A percentile compares a stretch with the other conserved stretches of the same genome.
These are phyloP conservation scores for Argyresthia goedartella DNA, from an alignment of 2,888 invertebrate species.

Conservation along the genomic window DNA sequence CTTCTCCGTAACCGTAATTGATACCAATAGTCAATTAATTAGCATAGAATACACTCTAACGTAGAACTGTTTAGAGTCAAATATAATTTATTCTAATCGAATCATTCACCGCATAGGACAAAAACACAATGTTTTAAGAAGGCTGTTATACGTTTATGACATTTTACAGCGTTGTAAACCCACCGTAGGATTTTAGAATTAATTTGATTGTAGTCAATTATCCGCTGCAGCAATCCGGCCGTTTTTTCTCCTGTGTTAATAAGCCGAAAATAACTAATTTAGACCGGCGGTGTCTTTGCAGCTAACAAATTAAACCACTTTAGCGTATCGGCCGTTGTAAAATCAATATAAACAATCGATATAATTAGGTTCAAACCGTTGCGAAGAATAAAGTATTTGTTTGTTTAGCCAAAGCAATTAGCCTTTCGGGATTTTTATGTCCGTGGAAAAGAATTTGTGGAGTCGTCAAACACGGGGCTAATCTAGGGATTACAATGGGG, in stretches of 20 bases:
- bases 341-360: slow-evolving; percentile 66
- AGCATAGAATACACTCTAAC: background rate
- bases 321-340: slow-evolving; percentile 61
- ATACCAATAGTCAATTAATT: background rate
- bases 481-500: slow-evolving; percentile 39
- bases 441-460: slow-evolving; percentile 6
- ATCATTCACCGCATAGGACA: slow-evolving; percentile 15
- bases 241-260: slow-evolving; percentile 57
- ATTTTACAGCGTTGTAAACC: slow-evolving; percentile 67
- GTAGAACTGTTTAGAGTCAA: background rate
- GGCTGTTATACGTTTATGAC: slow-evolving; percentile 64
- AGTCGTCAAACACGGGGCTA: slow-evolving; percentile 27
- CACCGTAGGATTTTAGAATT: slow-evolving; percentile 69
- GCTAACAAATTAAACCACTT: slow-evolving; percentile 67
- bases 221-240: slow-evolving; percentile 60
- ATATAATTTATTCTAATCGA: slow-evolving; percentile 5
- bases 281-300: slow-evolving; percentile 63
- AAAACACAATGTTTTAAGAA: slow-evolving; percentile 46
- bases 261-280: slow-evolving; percentile 68
- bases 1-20: too few species aligned
- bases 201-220: slow-evolving; percentile 71
- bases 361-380: slow-evolving; percentile 61
- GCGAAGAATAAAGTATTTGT: slow-evolving; percentile 38
- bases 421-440: slow-evolving; percentile 5
- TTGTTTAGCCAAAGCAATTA: slow-evolving; percentile 20